Percentiles rank a stretch among this genome's conserved stretches.
These are phyloP conservation scores for Gouania willdenowi DNA, from an alignment of 2,797 vertebrate species.

Conservation along the genomic window DNA sequence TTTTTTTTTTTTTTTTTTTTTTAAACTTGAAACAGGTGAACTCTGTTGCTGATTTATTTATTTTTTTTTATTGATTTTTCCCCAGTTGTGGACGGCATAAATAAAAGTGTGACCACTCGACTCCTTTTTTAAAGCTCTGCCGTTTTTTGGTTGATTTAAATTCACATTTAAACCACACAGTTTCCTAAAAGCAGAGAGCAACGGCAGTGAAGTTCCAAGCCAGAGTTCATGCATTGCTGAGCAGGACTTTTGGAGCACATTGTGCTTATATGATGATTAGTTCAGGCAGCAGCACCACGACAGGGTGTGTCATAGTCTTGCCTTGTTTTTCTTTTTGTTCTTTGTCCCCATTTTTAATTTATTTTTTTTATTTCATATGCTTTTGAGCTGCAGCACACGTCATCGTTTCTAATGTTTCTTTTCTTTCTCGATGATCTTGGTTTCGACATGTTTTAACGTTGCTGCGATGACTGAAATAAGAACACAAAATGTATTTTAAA, in stretches of 20 bases:
- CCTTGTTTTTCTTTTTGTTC: not conserved
- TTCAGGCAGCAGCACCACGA: slow-evolving; percentile 15
- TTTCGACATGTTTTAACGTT: too few relatives aligned
- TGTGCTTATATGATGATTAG: slow-evolving; percentile 18
- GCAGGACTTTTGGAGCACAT: slow-evolving; percentile 14
- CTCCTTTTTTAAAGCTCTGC: too few relatives aligned
- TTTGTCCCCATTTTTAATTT: slow-evolving; percentile 18
- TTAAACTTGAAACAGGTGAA: slow-evolving; percentile 19
- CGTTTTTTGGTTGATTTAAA: too few relatives aligned
- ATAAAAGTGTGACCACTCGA: too few relatives aligned
- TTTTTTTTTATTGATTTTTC: slow-evolving; percentile 16
- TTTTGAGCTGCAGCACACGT: slow-evolving; percentile 9
- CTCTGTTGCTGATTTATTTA: too few relatives aligned
- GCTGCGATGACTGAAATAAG: too few relatives aligned
- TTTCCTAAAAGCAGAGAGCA: slow-evolving; percentile 14
- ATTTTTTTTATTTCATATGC: slow-evolving; percentile 9
- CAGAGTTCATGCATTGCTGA: slow-evolving; percentile 4
- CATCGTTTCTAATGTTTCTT: slow-evolving; percentile 33
- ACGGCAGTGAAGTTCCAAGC: slow-evolving; percentile 1
- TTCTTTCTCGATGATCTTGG: slow-evolving; percentile 21
- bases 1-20: too few relatives aligned
- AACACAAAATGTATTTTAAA: too few relatives aligned
- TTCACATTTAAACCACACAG: slow-evolving; percentile 12
- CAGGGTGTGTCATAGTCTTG: slow-evolving; percentile 24
- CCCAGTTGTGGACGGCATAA: too few relatives aligned